Conservation (phyloP, 1,140 invertebrate genomes). For the Myzus persicae region DNA sequence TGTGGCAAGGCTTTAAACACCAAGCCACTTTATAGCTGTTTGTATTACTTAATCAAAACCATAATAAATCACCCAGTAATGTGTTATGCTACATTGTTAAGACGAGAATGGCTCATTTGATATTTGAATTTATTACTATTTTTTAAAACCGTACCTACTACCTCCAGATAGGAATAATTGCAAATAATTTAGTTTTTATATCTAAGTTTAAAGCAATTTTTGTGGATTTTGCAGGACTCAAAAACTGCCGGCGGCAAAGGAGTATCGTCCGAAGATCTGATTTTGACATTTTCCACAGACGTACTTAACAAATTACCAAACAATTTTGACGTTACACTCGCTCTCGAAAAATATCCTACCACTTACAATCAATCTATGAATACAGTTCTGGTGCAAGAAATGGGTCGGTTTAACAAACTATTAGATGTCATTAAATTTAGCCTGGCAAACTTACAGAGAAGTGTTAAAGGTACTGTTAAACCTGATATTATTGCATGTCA, state of each 20-base stretch:
- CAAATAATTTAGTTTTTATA: neutral
- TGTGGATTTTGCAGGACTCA: neutral
- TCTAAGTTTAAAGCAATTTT: neutral
- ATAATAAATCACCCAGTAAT: too few relatives aligned
- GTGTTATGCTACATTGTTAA: too few relatives aligned
- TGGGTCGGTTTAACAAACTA: conserved; percentile 87
- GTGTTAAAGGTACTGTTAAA: conserved; percentile 80
- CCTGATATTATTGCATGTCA: too few relatives aligned
- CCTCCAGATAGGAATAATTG: neutral
- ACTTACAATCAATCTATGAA: conserved; percentile 88
- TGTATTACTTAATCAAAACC: too few relatives aligned
- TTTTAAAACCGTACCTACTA: too few relatives aligned
- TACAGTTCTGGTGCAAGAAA: conserved; percentile 92
- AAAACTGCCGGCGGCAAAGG: neutral
- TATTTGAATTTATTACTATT: too few relatives aligned
- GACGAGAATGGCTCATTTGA: too few relatives aligned
- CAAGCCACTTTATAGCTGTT: too few relatives aligned
- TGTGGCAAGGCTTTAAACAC: too few relatives aligned
- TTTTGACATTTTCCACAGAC: conserved; percentile 68
- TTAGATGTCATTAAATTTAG: conserved; percentile 77
- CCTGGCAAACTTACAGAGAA: conserved; percentile 82
- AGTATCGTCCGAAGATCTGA: conserved; percentile 24
- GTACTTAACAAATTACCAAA: conserved; percentile 77
- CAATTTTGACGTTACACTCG: conserved; percentile 75
- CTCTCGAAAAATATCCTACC: conserved; percentile 79